Conservation (phyloP, 2,113 vertebrate genomes). For the Perognathus longimembris region DNA sequence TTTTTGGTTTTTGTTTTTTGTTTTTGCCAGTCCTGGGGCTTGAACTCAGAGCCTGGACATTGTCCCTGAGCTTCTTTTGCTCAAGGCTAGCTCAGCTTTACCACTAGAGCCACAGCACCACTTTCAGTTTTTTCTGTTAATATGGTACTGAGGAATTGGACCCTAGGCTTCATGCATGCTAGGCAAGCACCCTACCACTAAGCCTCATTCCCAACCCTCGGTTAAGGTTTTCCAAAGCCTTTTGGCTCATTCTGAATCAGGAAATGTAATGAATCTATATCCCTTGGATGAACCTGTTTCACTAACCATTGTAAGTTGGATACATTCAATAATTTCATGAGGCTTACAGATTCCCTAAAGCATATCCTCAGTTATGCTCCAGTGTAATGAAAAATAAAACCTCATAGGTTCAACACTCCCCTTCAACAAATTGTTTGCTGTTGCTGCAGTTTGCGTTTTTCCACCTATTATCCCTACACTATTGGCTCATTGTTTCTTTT, state of each 20-base stretch:
- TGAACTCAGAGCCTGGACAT: no score
- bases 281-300: constrained; percentile 96
- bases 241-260: constrained; percentile 96
- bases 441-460: constrained; percentile 95
- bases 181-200: no score
- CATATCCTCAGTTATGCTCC: constrained; percentile 98
- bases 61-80: no score
- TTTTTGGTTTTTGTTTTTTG: no score
- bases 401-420: constrained; percentile 92
- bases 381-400: constrained; percentile 90
- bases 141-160: no score
- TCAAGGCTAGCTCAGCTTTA: no score
- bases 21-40: no score
- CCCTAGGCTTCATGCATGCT: no score
- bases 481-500: constrained; percentile 78
- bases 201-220: no score
- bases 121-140: no score
- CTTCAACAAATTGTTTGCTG: constrained; percentile 95
- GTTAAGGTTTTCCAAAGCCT: constrained; percentile 96
- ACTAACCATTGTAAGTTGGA: constrained; percentile 98
- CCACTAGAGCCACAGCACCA: no score
- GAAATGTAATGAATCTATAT: constrained; percentile 93
- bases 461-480: constrained; percentile 96
- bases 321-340: constrained; percentile 97
- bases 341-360: constrained; percentile 96